Conservation (phyloP, 53 echinoderm and acorn worm species). For the Paracentrotus lividus region DNA sequence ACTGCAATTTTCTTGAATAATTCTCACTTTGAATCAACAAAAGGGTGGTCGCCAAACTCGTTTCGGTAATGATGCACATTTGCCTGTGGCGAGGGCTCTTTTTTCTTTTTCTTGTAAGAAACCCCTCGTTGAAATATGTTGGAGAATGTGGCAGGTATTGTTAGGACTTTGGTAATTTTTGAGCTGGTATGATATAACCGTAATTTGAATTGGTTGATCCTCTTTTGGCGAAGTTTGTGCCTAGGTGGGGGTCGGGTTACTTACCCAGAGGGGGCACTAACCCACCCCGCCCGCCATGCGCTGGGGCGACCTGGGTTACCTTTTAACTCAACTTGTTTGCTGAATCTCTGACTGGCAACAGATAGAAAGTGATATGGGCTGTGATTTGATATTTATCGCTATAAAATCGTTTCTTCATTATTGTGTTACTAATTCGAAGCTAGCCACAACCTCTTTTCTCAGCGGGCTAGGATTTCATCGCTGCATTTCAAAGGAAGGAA, state of each 20-base stretch:
- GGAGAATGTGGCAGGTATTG: conserved; percentile 66
- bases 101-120: not conserved
- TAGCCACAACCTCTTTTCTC: conserved; percentile 70
- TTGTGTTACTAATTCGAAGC: conserved; percentile 73
- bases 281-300: conserved; percentile 34
- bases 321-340: conserved; percentile 53
- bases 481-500: conserved; percentile 35
- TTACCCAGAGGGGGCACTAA: conserved; percentile 46
- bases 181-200: conserved; percentile 72
- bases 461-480: conserved; percentile 58
- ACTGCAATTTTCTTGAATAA: conserved; percentile 31
- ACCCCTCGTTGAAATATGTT: conserved; percentile 47
- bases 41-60: conserved; percentile 35
- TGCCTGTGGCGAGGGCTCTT: conserved; percentile 16
- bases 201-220: conserved; percentile 70
- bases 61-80: conserved; percentile 36
- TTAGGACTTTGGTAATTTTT: conserved; percentile 67
- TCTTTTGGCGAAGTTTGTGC: conserved; percentile 64
- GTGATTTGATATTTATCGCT: conserved; percentile 75
- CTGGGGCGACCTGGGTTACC: conserved; percentile 20
- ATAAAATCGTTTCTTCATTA: conserved; percentile 73
- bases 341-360: conserved; percentile 60
- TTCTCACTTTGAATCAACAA: conserved; percentile 48
- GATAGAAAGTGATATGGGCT: conserved; percentile 67
- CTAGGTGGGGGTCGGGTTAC: conserved; percentile 35